Base-by-base conservation (phyloP, 92 coral and sea anemone species). In the Phenganax marumi region DNA sequence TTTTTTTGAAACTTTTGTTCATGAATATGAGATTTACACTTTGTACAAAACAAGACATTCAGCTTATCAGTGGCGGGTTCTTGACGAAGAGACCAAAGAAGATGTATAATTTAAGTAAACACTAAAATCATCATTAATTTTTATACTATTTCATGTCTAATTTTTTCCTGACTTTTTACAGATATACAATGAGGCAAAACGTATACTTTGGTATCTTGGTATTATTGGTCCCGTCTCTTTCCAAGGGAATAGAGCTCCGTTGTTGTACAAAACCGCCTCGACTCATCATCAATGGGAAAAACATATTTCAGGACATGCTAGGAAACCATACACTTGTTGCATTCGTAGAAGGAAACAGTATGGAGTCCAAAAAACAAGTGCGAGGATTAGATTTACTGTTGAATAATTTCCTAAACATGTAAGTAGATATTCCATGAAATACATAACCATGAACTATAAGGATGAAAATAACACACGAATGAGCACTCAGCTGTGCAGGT, bases 341-440 rank as follows among this genome's bases (percentile, higher is more conserved):
- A 9, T 78, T 78, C 63, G 83, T 78, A 0, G 83, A 78, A 78
- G 83, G 83, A 78, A 48, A 46, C 18, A 61, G 16, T 18, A 78
- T 46, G 49, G 71, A 78, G 49, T 78, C 83, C 21, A 61, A 58
- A 49, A 78, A 78, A 62, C 83, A 78, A 78, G 60, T 78, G 39
- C 68, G 68, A 78, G 73, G 70, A 78, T 50, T 78, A 33, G 83
- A 78, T 61, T 62, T 78, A 16, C 58, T 78, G 13, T 14, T 62
- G 83, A 12, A 78, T 78, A 78, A 78, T 62, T 78, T 78, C 17
- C 22, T 25, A 18, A 78, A 78, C 73, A 78, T 78, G 83, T 78
- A 63, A 46, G 83, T 56, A 21, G 18, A 14, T 56, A 56, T 14
- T 14, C 16, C 63, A 56, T 6, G 18, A 11, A 56, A 10, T 11